Conservation (phyloP, 2,797 vertebrate genomes). For the Steatocranus sp. region DNA sequence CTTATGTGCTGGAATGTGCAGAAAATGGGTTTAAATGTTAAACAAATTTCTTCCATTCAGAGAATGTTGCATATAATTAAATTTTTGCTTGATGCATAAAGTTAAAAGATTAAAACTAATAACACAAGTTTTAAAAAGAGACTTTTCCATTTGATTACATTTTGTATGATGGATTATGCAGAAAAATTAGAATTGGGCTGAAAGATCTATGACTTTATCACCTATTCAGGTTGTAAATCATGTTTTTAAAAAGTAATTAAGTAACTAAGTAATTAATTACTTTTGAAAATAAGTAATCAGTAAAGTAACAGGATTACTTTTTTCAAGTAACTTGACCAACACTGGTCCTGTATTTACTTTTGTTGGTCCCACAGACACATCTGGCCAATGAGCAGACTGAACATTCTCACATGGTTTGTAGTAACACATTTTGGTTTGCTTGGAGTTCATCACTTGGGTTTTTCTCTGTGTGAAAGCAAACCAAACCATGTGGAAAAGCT, state of each 20-base stretch:
- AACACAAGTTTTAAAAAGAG: fast-evolving
- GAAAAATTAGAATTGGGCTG: background rate
- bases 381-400: background rate
- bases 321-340: background rate
- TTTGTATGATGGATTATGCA: background rate
- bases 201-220: fast-evolving
- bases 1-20: background rate
- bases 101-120: background rate
- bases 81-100: background rate
- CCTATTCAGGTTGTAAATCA: background rate
- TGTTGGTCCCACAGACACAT: background rate
- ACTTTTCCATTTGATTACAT: background rate
- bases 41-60: fast-evolving
- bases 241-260: background rate
- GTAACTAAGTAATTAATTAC: background rate
- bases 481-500: fast-evolving
- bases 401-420: background rate
- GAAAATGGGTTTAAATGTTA: fast-evolving
- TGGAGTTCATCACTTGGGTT: background rate
- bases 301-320: fast-evolving
- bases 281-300: background rate
- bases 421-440: background rate
- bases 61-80: background rate
- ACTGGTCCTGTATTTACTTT: background rate
- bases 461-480: background rate